Base-by-base conservation (phyloP, 2,113 vertebrate species). In the Petrocephalus zakoni region DNA sequence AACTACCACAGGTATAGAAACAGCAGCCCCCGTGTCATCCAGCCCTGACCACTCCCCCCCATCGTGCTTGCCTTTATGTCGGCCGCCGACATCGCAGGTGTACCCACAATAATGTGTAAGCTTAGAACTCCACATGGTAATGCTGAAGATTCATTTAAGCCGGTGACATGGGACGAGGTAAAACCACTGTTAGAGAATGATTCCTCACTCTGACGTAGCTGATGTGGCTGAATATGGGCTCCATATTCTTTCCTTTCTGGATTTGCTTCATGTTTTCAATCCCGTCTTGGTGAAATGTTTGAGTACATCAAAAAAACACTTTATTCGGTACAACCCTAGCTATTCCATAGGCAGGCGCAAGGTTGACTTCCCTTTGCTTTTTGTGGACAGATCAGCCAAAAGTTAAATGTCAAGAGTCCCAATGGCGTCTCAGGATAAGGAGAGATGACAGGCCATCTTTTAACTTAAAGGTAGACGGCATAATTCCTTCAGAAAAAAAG, bases 1-100 rank as follows among this genome's bases (percentile, higher is more conserved):
- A 88, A 81, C 64, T 51, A 37, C 82, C 52, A 88, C 89, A 81
- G 22, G 87, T 78, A 86, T 89, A 87, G 61, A 89, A 91, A 89
- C 89, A n/a, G 55, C 55, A 88, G 85, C 82, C 51, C 87, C 29
- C 68, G 17, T 11, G n/a, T 53, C 49, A 19, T n/a, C 22, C 47
- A 78, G 25, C 47, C n/a, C 68, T 37, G 87, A 51, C 61, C n/a
- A 34, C 29, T 49, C 46, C 34, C n/a, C n/a, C n/a, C n/a, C n/a
- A n/a, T 17, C 15, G 34, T 34, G 13, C 29, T 5, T 11, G 4
- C 68, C 15, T 37, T 37, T 37, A 75, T 37, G 37, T 37, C 34
- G 68, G 17, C 15, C 37, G 25, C 11, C 34, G 5, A 37, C 17
- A 4, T 37, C 37, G 68, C 68, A 17, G 68, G 68, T 75, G 68